A percentile compares a stretch with the other conserved stretches of the same genome.
These are phyloP conservation scores for Otus sunia DNA, from an alignment of 2,113 vertebrate genomes.

Conservation along the genomic window DNA sequence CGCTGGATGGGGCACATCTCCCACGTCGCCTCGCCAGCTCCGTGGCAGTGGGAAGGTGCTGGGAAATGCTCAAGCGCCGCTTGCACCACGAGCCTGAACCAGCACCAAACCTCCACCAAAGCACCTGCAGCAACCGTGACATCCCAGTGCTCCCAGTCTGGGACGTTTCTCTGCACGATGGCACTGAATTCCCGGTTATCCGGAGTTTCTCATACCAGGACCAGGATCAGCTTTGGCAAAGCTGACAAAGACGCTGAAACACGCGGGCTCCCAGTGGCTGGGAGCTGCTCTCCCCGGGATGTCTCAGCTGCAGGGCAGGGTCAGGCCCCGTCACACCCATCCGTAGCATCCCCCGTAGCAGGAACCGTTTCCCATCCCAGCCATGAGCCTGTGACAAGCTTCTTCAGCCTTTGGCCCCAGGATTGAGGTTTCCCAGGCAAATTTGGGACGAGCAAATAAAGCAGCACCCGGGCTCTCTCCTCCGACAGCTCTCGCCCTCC, in stretches of 20 bases:
- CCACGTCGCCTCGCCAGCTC: fast-evolving
- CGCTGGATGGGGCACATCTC: fast-evolving
- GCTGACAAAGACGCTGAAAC: fast-evolving
- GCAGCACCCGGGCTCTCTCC: background rate
- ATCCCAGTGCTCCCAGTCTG: background rate
- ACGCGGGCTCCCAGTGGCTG: fast-evolving
- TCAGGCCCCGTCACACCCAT: background rate
- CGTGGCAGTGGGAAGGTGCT: fast-evolving
- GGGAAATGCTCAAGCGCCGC: fast-evolving
- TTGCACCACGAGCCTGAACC: background rate
- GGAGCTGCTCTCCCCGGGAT: background rate
- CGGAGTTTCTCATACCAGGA: background rate
- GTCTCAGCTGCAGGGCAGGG: background rate
- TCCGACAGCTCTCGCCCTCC: background rate
- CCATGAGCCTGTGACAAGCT: background rate
- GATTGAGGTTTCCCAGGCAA: background rate
- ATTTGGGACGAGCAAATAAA: background rate
- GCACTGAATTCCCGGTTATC: background rate
- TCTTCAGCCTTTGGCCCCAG: background rate
- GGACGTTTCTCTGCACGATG: fast-evolving
- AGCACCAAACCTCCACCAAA: background rate
- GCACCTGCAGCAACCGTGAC: fast-evolving
- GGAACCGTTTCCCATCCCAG: background rate
- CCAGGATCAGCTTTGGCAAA: background rate
- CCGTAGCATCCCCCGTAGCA: background rate